Percentiles rank a stretch among this genome's conserved stretches.
Evolutionary conservation across 2,888 invertebrate species (phyloP).

Genomic region (Prostheceraeus crozeri): DNA sequence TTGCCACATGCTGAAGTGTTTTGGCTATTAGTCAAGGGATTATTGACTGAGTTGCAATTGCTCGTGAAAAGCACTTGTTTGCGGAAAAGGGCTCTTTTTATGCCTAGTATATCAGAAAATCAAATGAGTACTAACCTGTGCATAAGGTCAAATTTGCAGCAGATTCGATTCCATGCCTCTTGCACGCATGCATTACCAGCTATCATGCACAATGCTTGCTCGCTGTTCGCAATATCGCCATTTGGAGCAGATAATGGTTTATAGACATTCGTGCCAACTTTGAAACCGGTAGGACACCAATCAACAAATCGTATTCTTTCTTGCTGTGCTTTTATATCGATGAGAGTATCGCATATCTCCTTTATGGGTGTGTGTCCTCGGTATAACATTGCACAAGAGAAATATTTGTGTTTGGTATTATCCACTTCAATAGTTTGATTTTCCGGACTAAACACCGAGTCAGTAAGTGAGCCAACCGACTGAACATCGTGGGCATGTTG

Average conservation of each 20-base stretch:
- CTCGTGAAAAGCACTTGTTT: too few relatives aligned
- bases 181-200: constrained; percentile 12
- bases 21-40: too few relatives aligned
- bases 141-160: constrained; percentile 25
- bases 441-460: neutral
- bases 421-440: neutral
- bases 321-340: neutral
- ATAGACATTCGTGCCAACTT: constrained; percentile 16
- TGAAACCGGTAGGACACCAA: constrained; percentile 32
- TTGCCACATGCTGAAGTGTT: too few relatives aligned
- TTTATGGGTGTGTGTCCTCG: constrained; percentile 4
- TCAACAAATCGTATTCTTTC: constrained; percentile 31
- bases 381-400: constrained; percentile 29
- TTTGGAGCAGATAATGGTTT: constrained; percentile 23
- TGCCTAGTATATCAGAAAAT: too few relatives aligned
- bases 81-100: too few relatives aligned
- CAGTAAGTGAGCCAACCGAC: neutral
- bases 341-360: constrained; percentile 3
- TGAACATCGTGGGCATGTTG: constrained; percentile 14
- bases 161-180: neutral
- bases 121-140: too few relatives aligned
- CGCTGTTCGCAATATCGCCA: constrained; percentile 21
- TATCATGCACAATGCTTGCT: constrained; percentile 23
- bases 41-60: too few relatives aligned
- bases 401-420: constrained; percentile 21